Conservation (phyloP, 2,888 invertebrate species). For the Auanema freiburgensis region DNA sequence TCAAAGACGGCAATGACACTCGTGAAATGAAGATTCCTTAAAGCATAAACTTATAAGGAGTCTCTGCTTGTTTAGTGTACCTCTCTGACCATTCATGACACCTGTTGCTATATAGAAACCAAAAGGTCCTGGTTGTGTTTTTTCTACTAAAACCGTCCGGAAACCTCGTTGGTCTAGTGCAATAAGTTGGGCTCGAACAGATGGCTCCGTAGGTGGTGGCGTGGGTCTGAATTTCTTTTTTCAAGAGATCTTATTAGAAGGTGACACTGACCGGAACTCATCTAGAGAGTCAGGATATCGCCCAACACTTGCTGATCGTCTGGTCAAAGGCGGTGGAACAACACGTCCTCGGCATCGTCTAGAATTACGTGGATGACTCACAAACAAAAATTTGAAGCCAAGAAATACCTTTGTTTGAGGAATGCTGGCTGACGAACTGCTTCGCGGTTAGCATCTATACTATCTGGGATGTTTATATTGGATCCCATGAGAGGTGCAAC, state of each 20-base stretch:
- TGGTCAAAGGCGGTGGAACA: slow-evolving; percentile 9
- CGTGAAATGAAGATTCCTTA: slow-evolving; percentile 55
- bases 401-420: slow-evolving; percentile 22
- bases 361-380: not conserved
- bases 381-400: not conserved
- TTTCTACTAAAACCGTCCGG: slow-evolving; percentile 47
- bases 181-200: slow-evolving; percentile 45
- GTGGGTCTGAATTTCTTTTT: not conserved
- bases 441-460: slow-evolving; percentile 7
- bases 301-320: slow-evolving; percentile 30
- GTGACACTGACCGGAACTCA: not conserved
- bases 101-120: slow-evolving; percentile 58
- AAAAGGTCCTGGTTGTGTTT: slow-evolving; percentile 53
- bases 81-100: slow-evolving; percentile 47
- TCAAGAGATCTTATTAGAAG: not conserved
- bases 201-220: slow-evolving; percentile 21
- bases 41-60: slow-evolving; percentile 10
- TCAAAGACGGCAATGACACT: slow-evolving; percentile 46
- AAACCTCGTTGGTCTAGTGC: slow-evolving; percentile 49
- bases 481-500: slow-evolving; percentile 39
- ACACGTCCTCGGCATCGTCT: slow-evolving; percentile 22
- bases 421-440: slow-evolving; percentile 19
- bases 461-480: slow-evolving; percentile 15
- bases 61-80: slow-evolving; percentile 18
- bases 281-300: slow-evolving; percentile 15